phyloP scores from a whole-genome alignment of 1,140 invertebrate genomes.

The Solen grandis region DNA sequence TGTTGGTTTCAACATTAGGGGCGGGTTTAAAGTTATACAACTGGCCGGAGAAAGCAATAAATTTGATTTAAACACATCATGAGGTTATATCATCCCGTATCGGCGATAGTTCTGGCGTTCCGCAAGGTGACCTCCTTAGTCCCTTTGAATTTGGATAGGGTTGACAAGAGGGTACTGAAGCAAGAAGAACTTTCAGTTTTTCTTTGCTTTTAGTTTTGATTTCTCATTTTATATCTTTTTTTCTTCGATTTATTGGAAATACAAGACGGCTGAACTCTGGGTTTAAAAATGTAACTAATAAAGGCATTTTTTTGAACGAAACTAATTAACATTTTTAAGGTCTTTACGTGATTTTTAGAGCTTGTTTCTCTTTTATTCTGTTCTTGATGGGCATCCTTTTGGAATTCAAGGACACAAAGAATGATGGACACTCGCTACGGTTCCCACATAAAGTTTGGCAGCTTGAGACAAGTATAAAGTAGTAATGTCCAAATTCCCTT shows the following conservation, averaged over 20 bases:
- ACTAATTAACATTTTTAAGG: constrained; percentile 14
- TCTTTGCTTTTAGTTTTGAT: constrained; percentile 29
- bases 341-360: background rate
- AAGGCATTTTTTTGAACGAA: background rate
- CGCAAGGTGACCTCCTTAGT: constrained; percentile 28
- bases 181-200: background rate
- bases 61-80: constrained; percentile 48
- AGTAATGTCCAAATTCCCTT: no score
- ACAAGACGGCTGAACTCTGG: background rate
- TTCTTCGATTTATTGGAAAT: constrained; percentile 5
- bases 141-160: constrained; percentile 38
- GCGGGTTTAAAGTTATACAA: constrained; percentile 35
- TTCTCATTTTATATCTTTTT: constrained; percentile 38
- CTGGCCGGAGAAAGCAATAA: constrained; percentile 43
- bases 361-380: no score
- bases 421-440: no score
- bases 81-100: constrained; percentile 27
- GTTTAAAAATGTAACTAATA: background rate
- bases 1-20: constrained; percentile 28
- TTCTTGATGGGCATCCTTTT: no score
- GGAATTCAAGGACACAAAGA: no score
- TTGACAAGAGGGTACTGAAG: no score
- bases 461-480: no score
- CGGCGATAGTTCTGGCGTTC: background rate
- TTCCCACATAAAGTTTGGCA: no score